A percentile compares a stretch with the other conserved stretches of the same genome.
Conservation (phyloP, 2,797 vertebrate species). For the Gallinago solitaria region DNA sequence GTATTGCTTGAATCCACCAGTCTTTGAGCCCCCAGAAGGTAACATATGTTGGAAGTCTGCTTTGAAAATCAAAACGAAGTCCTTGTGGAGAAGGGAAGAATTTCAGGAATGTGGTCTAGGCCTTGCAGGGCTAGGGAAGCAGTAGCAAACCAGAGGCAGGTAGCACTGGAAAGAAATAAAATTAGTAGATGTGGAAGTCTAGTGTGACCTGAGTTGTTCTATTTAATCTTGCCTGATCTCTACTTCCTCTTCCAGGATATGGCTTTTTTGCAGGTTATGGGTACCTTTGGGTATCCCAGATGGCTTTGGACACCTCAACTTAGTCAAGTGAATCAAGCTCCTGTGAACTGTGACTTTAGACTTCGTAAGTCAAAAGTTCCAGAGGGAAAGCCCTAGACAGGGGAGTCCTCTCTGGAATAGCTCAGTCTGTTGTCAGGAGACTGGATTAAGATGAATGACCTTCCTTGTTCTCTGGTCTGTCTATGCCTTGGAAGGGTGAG, state of each 20-base stretch:
- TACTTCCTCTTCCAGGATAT: background rate
- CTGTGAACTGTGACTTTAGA: background rate
- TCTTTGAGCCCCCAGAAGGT: slow-evolving; percentile 97
- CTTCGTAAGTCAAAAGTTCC: background rate
- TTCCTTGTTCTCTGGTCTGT: background rate
- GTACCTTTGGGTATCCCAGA: background rate
- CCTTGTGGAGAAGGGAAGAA: background rate
- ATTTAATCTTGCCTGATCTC: background rate
- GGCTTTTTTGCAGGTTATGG: background rate
- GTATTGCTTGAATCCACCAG: slow-evolving; percentile 97
- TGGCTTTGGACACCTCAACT: background rate
- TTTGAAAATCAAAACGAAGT: background rate
- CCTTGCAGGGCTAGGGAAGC: background rate
- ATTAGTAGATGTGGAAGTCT: background rate
- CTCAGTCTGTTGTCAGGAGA: background rate
- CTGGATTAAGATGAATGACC: background rate
- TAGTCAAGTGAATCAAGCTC: background rate
- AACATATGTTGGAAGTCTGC: slow-evolving; percentile 33
- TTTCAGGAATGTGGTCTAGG: background rate
- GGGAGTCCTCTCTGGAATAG: background rate
- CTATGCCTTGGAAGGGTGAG: background rate
- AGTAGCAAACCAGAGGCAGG: background rate
- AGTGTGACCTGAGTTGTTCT: background rate
- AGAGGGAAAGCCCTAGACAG: background rate
- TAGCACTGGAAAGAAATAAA: background rate